phyloP scores from a whole-genome alignment of 1,140 invertebrate species.

The Coenobita brevimanus region DNA sequence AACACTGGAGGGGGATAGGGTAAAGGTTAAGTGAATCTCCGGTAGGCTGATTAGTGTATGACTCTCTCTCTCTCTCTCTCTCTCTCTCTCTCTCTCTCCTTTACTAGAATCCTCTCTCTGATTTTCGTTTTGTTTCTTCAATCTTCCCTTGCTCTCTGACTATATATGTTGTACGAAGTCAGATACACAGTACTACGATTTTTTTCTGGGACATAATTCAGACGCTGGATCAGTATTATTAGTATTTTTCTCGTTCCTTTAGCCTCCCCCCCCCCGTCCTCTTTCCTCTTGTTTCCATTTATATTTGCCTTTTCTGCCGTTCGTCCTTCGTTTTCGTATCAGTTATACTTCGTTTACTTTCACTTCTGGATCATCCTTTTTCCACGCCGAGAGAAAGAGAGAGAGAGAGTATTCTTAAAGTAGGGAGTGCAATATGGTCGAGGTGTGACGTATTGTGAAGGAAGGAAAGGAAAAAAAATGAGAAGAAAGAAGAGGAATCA shows the following conservation, averaged over 20 bases:
- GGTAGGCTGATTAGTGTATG: too few species aligned
- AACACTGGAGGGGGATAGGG: too few species aligned
- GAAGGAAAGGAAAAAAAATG: not conserved
- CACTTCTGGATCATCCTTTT: not conserved
- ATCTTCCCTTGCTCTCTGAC: not conserved
- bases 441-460: not conserved
- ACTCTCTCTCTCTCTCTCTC: slow-evolving; percentile 39
- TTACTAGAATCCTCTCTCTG: slow-evolving; percentile 31
- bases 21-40: too few species aligned
- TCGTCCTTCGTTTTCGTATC: too few species aligned
- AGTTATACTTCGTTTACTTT: too few species aligned
- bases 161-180: too few species aligned
- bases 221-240: too few species aligned
- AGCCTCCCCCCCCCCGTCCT: not conserved
- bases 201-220: too few species aligned
- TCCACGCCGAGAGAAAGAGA: too few species aligned
- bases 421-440: not conserved
- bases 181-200: too few species aligned
- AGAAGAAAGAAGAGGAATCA: not conserved
- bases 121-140: not conserved
- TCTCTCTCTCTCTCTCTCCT: slow-evolving; percentile 39
- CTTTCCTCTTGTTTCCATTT: not conserved
- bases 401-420: too few species aligned
- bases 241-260: not conserved
- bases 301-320: too few species aligned